Evolutionary conservation across 2,113 vertebrate species (phyloP), one percentile per base, ranked within the genome.

Genomic region (Datnioides undecimradiatus): DNA sequence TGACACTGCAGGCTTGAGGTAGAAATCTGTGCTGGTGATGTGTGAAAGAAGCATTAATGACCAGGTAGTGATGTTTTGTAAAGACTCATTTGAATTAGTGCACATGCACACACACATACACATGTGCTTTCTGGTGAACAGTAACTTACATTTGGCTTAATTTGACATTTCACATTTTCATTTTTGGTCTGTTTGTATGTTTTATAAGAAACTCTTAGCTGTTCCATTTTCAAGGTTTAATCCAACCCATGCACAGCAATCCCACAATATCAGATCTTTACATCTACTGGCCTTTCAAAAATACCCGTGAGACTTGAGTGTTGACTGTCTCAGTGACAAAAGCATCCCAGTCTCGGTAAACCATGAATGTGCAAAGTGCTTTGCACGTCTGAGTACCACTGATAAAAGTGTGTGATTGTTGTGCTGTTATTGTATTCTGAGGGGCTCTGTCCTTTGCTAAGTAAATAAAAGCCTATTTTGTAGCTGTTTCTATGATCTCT

Each of bases 291-390:
- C 60, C 34, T 59, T 76, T 58, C 21, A 17, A 41, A 74, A 69
- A 68, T 63, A 27, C 76, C 57, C 34, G 19, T 67, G 62, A 76
- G 67, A 76, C n/a, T 29, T 62, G 19, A 40, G 73, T 74, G 73
- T 69, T 45, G 67, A 73, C 36, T 59, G 54, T 72, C 52, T 76
- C 40, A 16, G 64, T 46, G 67, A 79, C 72, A 76, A 80, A 88
- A 59, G 62, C 72, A 23, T 33, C 76, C 45, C 25, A 55, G 62
- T 62, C 38, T 25, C 49, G 19, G 73, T 45, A 25, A 25, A 60
- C 27, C 69, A 62, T 67, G 51, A 65, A 79, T 51, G 58, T 85
- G 86, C 57, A 60, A 79, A 85, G 68, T 71, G 83, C 68, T 80
- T 23, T 43, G 45, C 64, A 64, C 73, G 67, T 82, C 23, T 64